phyloP scores from a whole-genome alignment of 1,140 invertebrate species.

The Hylyphantes graminicola region DNA sequence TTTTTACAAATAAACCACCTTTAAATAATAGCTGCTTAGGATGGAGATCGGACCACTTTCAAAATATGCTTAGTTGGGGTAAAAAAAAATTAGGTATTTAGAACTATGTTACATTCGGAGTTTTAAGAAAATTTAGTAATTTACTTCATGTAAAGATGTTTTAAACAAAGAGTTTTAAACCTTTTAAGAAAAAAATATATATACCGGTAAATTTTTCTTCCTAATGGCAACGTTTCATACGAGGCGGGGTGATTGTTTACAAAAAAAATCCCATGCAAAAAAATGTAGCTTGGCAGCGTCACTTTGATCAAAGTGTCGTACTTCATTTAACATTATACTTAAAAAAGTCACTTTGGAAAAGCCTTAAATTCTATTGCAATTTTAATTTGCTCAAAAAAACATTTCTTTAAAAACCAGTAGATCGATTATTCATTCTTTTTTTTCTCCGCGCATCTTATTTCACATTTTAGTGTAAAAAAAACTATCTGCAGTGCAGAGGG shows the following conservation, averaged over 20 bases:
- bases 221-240: slow-evolving; percentile 21
- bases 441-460: slow-evolving; percentile 38
- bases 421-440: slow-evolving; percentile 15
- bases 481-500: slow-evolving; percentile 44
- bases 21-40: too few species aligned
- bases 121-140: too few species aligned
- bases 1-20: too few species aligned
- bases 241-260: slow-evolving; percentile 55
- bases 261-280: slow-evolving; percentile 54
- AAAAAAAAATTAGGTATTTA: too few species aligned
- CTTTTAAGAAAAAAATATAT: too few species aligned
- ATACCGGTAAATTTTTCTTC: too few species aligned
- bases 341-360: slow-evolving; percentile 10
- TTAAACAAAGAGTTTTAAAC: too few species aligned
- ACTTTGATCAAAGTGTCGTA: slow-evolving; percentile 35
- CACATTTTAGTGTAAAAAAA: slow-evolving; percentile 28
- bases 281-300: slow-evolving; percentile 53
- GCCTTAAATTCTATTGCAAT: not conserved
- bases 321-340: not conserved
- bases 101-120: too few species aligned
- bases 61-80: too few species aligned
- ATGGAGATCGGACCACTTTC: too few species aligned
- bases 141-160: too few species aligned
- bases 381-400: slow-evolving; percentile 1
- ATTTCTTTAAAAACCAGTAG: not conserved